Evolutionary conservation across 2,113 vertebrate species (phyloP).

Genomic region (Cheirogaleus medius): DNA sequence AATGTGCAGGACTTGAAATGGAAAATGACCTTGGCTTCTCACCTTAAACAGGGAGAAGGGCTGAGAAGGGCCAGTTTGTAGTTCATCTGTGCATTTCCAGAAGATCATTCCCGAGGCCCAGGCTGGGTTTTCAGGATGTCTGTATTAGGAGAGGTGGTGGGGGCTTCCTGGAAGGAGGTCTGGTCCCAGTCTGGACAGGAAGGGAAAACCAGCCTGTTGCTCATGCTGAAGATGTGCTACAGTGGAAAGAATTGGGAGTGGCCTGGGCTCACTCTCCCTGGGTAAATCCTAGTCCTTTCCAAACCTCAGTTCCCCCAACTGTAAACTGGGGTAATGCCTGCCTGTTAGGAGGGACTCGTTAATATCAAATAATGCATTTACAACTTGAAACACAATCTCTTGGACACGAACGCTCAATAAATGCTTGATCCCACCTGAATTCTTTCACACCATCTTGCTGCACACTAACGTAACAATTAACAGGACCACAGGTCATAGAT

Average conservation of each 20-base stretch:
- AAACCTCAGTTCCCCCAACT: not conserved
- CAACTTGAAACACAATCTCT: not conserved
- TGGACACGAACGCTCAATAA: not conserved
- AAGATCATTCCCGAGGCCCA: not conserved
- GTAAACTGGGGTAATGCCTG: not conserved
- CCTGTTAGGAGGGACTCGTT: not conserved
- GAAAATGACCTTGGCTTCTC: not conserved
- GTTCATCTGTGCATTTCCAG: not conserved
- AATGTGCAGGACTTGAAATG: not conserved
- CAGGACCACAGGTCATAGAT: not conserved
- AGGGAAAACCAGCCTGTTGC: not conserved
- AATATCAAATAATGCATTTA: not conserved
- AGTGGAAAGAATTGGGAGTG: not conserved
- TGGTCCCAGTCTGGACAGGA: not conserved
- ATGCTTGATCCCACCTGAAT: not conserved
- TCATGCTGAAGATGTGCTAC: not conserved
- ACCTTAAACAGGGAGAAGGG: not conserved
- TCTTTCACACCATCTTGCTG: not conserved
- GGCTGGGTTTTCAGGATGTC: not conserved
- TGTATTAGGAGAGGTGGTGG: not conserved
- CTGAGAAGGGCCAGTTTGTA: not conserved
- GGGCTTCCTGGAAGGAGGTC: not conserved
- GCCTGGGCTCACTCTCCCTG: not conserved
- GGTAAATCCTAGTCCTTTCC: not conserved
- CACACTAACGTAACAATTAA: not conserved